Percentiles rank a stretch among this genome's conserved stretches.
phyloP scores from a whole-genome alignment of 30 jellyfish, hydroid and myxozoan species.

The Hydractinia symbiolongicarpus region DNA sequence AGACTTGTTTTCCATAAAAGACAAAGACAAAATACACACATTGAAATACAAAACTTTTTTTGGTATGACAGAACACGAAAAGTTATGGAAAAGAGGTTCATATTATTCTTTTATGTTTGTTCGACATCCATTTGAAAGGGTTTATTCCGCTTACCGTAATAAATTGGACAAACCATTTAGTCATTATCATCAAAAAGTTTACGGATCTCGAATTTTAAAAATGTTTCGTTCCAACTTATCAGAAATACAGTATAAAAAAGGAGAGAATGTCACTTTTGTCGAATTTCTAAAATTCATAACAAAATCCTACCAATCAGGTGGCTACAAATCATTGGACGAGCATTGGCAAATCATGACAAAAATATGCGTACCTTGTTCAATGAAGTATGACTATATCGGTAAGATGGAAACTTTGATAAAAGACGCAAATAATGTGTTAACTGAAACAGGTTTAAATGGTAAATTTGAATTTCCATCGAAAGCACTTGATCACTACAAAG shows the following conservation, averaged over 20 bases:
- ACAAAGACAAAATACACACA: neutral
- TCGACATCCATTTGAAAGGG: slow-evolving; percentile 32
- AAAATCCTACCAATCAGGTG: neutral
- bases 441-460: neutral
- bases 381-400: slow-evolving; percentile 19
- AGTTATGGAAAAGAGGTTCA: neutral
- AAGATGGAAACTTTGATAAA: slow-evolving; percentile 22
- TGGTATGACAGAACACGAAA: neutral
- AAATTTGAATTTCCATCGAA: slow-evolving; percentile 10
- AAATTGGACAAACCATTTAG: slow-evolving; percentile 6
- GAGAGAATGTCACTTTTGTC: slow-evolving; percentile 20
- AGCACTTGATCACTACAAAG: slow-evolving; percentile 4
- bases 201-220: slow-evolving; percentile 8
- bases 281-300: slow-evolving; percentile 7
- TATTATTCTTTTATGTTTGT: slow-evolving; percentile 6
- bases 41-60: neutral
- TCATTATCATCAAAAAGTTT: neutral
- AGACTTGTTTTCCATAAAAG: no score
- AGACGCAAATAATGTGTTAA: slow-evolving; percentile 21
- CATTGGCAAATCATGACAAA: slow-evolving; percentile 19
- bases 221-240: slow-evolving; percentile 7
- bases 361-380: slow-evolving; percentile 18
- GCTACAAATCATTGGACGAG: slow-evolving; percentile 5
- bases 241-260: slow-evolving; percentile 1
- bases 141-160: slow-evolving; percentile 32